phyloP scores from a whole-genome alignment of 2,888 invertebrate genomes.

The Metellina segmentata region DNA sequence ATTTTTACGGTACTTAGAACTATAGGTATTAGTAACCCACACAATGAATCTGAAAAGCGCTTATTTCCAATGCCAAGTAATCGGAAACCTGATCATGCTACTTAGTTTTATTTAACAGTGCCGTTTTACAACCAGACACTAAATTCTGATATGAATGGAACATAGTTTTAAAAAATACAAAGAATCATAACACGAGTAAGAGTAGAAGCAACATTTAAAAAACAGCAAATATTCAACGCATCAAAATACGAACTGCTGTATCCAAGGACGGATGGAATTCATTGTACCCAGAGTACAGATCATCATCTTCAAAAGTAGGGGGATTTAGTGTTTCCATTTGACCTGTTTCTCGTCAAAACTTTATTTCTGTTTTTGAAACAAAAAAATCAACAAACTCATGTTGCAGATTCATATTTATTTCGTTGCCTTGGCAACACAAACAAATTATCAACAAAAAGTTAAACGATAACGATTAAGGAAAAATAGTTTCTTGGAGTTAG shows the following conservation, averaged over 20 bases:
- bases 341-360: not conserved
- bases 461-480: not conserved
- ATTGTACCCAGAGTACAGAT: slow-evolving; percentile 86
- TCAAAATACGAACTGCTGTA: slow-evolving; percentile 80
- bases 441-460: not conserved
- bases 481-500: no score
- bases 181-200: no score
- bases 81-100: no score
- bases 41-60: no score
- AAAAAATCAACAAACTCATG: not conserved
- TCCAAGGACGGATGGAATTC: slow-evolving; percentile 86
- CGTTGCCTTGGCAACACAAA: slow-evolving; percentile 27
- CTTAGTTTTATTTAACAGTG: no score
- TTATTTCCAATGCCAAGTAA: no score
- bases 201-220: not conserved
- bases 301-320: slow-evolving; percentile 83
- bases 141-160: no score
- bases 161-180: no score
- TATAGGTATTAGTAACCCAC: no score
- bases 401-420: not conserved
- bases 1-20: no score
- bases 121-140: no score
- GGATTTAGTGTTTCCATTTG: slow-evolving; percentile 71
- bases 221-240: not conserved
- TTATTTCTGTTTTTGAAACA: not conserved